Evolutionary conservation across 2,113 vertebrate genomes (phyloP), one percentile per base, ranked within the genome.

Genomic region (Peromyscus californicus): DNA sequence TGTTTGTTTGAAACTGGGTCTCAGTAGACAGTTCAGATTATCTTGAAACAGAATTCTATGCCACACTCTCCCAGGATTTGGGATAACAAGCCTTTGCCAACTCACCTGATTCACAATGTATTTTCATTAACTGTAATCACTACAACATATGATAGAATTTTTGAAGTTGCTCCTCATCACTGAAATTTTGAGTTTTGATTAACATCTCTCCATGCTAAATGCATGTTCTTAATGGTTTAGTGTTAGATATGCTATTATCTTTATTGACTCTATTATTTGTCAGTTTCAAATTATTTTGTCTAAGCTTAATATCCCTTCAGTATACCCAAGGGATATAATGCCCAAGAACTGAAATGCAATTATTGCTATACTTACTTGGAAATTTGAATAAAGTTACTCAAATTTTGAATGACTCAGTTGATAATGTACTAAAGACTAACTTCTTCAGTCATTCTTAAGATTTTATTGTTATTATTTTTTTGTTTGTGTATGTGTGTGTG

Each of bases 331-430:
- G 2, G 31, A 36, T 33, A 19, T 33, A 51, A 17, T 83, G 21
- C 54, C 54, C 79, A 82, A 5, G 21, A 10, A 39, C 4, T 86
- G 2, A 65, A 63, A 69, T 39, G 24, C 59, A 33, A 48, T 7
- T 6, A 17, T 3, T 65, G 16, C 5, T 45, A 67, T 45, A 12
- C 17, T 86, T 48, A 48, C 7, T 48, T 8, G 59, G 10, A 86
- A 33, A 26, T 29, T 31, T 86, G 29, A 65, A 86, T 48, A 45
- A 33, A 72, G 21, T 51, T 12, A 57, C 3, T 91, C n/a, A 94
- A 94, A 91, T 16, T n/a, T 61, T 93, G 13, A 90, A 79, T 88
- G 42, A 80, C 5, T 94, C 12, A 21, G 19, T 72, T 95, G 67
- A 17, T 75, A 95, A 91, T 7, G 84, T 91, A 75, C 39, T 65